phyloP scores from a whole-genome alignment of 1,140 invertebrate species.

The Liolophura sinensis region DNA sequence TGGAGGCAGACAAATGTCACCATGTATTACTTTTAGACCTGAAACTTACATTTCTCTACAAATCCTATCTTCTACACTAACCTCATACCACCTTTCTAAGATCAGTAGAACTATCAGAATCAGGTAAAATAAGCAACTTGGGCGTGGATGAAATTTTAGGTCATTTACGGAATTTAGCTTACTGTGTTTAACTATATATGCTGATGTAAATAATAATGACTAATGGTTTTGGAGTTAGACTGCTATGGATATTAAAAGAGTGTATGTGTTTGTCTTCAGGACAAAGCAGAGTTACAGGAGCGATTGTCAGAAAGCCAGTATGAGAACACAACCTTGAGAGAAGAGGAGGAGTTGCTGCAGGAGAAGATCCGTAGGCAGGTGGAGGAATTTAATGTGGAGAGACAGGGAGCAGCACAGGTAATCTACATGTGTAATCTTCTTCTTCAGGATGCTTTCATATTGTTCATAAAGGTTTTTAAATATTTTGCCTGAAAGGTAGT shows the following conservation, averaged over 20 bases:
- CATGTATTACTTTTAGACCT: too few species aligned
- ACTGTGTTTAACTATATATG: background rate
- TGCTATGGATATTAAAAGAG: background rate
- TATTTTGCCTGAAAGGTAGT: background rate
- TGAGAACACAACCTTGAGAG: constrained; percentile 62
- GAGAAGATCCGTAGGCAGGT: constrained; percentile 65
- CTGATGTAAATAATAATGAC: background rate
- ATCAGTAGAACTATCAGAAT: too few species aligned
- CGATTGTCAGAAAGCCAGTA: constrained; percentile 65
- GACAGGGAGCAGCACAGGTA: constrained; percentile 52
- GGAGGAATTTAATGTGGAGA: constrained; percentile 62
- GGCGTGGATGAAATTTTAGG: too few species aligned
- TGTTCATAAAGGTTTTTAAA: constrained; percentile 46
- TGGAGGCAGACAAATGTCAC: too few species aligned
- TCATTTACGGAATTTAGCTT: background rate
- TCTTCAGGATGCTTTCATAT: constrained; percentile 3
- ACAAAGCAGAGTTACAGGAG: constrained; percentile 62
- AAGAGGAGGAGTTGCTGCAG: constrained; percentile 62
- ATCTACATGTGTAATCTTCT: constrained; percentile 18
- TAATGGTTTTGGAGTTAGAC: background rate
- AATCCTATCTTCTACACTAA: too few species aligned
- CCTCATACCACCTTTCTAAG: too few species aligned
- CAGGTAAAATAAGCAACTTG: too few species aligned
- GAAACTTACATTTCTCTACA: too few species aligned
- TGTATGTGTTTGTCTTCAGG: constrained; percentile 32